Conservation (phyloP, 1,140 invertebrate genomes). For the Littorina saxatilis region DNA sequence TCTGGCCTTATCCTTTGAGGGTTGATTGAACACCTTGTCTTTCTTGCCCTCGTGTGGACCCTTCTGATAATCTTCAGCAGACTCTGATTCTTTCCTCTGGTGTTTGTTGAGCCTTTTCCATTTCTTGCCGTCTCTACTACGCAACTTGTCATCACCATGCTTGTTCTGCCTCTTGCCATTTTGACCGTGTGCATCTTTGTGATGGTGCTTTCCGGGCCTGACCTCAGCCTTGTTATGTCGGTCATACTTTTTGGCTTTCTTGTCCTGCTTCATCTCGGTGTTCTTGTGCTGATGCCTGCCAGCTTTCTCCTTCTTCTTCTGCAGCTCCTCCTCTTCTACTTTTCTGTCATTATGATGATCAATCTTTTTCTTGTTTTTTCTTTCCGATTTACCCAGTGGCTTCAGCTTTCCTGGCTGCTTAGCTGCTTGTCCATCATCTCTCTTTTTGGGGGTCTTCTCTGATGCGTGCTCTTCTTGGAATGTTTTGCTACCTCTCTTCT, state of each 20-base stretch:
- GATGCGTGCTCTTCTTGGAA: too few relatives aligned
- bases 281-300: not conserved
- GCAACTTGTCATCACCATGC: not conserved
- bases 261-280: not conserved
- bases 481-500: not conserved
- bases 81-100: too few relatives aligned
- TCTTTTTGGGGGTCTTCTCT: too few relatives aligned
- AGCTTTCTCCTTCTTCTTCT: not conserved
- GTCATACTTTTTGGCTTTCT: not conserved
- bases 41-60: not conserved
- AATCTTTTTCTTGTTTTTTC: too few relatives aligned
- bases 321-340: not conserved
- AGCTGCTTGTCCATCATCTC: too few relatives aligned
- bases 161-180: not conserved
- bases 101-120: not conserved
- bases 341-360: too few relatives aligned
- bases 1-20: not conserved
- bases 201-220: not conserved
- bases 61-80: not conserved
- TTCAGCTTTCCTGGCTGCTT: too few relatives aligned
- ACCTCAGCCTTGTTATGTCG: too few relatives aligned
- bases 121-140: not conserved
- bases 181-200: not conserved
- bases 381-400: too few relatives aligned
- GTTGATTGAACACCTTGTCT: not conserved